Evolutionary conservation across 2,113 vertebrate species (phyloP).

Genomic region (Meleagris gallopavo): DNA sequence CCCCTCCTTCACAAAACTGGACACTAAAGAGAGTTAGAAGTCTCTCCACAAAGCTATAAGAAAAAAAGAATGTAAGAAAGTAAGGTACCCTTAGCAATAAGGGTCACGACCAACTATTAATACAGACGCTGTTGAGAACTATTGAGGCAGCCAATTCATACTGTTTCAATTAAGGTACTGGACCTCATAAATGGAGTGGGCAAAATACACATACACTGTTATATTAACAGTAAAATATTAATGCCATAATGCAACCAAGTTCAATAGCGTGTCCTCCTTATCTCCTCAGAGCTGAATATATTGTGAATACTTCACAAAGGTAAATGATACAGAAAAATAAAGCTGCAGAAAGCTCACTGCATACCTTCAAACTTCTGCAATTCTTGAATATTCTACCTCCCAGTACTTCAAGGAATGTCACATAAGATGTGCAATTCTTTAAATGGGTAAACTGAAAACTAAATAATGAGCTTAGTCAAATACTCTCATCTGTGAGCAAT

Average conservation of each 20-base stretch:
- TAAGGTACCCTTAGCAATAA: background rate
- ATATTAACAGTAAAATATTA: background rate
- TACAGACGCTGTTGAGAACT: background rate
- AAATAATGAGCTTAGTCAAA: background rate
- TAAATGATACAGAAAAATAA: background rate
- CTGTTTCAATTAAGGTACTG: background rate
- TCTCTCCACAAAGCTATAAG: background rate
- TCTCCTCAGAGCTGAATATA: background rate
- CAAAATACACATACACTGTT: background rate
- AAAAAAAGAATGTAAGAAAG: background rate
- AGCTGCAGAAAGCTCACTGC: background rate
- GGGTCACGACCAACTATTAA: background rate
- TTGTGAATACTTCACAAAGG: background rate
- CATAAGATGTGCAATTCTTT: background rate
- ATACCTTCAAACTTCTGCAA: background rate
- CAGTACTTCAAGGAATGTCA: background rate
- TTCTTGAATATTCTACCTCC: background rate
- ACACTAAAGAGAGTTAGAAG: background rate
- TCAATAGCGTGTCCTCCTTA: background rate
- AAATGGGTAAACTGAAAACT: background rate
- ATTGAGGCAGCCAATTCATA: background rate
- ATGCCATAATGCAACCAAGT: background rate
- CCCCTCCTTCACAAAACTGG: background rate
- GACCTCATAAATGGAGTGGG: background rate
- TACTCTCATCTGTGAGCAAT: background rate